Base-by-base conservation (phyloP, 2,888 invertebrate species). In the Caenorhabditis doughertyi region DNA sequence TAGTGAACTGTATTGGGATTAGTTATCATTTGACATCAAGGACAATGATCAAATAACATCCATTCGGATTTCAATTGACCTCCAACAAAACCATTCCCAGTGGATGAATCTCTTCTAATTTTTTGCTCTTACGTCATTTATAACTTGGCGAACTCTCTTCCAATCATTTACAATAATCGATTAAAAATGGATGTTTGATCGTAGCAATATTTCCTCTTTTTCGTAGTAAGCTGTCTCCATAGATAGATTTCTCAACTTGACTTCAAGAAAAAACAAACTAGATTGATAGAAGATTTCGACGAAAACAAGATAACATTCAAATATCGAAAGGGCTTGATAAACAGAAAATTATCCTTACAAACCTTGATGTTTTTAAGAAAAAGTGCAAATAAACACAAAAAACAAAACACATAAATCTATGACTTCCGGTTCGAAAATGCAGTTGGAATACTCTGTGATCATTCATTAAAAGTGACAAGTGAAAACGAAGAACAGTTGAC, bases 401-500 rank as follows among this genome's bases (percentile, higher is more conserved):
- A 68, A n/a, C n/a, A 18, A 53, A 55, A 27, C 8, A 32, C 49
- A 18, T 18, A 21, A 13, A 18, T 47, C 18, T 27, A n/a, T 35
- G 39, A 51, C 27, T 55, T 53, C 68, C 53, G 42, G 53, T 55
- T 42, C 7, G 16, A 27, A 42, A 18, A 42, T 35, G 49, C 35
- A 35, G 16, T 47, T n/a, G n/a, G n/a, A n/a, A n/a, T n/a, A n/a
- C 18, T 44, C 21, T 18, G 39, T 21, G 18, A 18, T 71, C 58
- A 58, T 53, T 11, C 32, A 29, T 23, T 13, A 25, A 51, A 51
- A 13, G 51, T 23, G 51, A 25, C 25, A 23, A 21, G n/a, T 42
- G 42, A 60, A 42, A 39, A n/a, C 9, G 60, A 60, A 42, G n/a
- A 27, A 60, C 44, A 60, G 60, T 42, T 60, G 60, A 51, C 25